Conservation (phyloP, 2,113 vertebrate species). For the Mustela lutreola region DNA sequence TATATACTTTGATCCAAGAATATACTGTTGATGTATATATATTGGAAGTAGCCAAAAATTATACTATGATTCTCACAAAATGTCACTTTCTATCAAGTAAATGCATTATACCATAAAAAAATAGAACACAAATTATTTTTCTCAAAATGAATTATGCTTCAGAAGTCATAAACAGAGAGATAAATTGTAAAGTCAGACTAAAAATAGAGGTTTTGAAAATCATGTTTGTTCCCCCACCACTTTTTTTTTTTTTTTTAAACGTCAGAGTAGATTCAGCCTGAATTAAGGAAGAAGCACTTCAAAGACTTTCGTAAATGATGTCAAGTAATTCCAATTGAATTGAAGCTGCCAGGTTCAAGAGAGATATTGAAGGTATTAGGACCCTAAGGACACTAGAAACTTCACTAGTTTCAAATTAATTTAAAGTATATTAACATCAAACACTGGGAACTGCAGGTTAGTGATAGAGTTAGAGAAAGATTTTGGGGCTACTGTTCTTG, state of each 20-base stretch:
- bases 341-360: conserved; percentile 60
- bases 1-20: neutral
- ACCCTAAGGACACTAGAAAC: conserved; percentile 50
- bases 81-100: neutral
- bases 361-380: conserved; percentile 45
- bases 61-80: neutral
- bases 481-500: neutral
- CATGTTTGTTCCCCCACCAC: neutral
- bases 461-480: conserved; percentile 49
- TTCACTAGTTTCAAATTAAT: conserved; percentile 65
- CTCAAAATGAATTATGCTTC: neutral
- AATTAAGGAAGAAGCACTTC: neutral
- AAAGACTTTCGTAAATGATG: conserved; percentile 59
- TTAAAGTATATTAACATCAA: conserved; percentile 77
- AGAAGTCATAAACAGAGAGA: conserved; percentile 22
- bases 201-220: neutral
- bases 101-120: neutral
- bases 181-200: neutral
- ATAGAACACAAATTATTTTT: neutral
- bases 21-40: neutral
- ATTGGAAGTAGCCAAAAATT: neutral
- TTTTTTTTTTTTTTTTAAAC: neutral
- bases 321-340: conserved; percentile 16
- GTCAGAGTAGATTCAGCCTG: neutral
- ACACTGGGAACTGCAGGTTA: conserved; percentile 49